Evolutionary conservation across 1,140 invertebrate species (phyloP).

Genomic region (Helicoverpa zea): DNA sequence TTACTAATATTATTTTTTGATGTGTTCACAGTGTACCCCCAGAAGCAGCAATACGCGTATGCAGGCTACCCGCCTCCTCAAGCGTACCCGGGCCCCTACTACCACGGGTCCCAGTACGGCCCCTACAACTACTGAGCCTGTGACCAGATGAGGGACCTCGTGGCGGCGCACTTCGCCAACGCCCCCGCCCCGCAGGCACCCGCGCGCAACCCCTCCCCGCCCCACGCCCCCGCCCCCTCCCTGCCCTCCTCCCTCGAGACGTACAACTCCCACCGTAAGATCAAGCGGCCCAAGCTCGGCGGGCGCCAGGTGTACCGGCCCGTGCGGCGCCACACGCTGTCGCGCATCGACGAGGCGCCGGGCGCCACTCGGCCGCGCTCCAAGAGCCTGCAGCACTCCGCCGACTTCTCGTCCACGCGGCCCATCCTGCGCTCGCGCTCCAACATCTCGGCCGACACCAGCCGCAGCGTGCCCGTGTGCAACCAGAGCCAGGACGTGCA

Average conservation of each 20-base stretch:
- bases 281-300: slow-evolving; percentile 71
- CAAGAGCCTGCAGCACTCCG: slow-evolving; percentile 74
- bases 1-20: slow-evolving; percentile 58
- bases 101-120: slow-evolving; percentile 97
- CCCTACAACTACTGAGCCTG: slow-evolving; percentile 94
- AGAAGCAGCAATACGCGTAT: slow-evolving; percentile 97
- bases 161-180: slow-evolving; percentile 77
- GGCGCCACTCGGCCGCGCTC: slow-evolving; percentile 66
- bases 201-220: slow-evolving; percentile 74
- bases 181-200: slow-evolving; percentile 80
- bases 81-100: slow-evolving; percentile 94
- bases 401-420: slow-evolving; percentile 75
- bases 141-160: slow-evolving; percentile 84
- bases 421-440: slow-evolving; percentile 72
- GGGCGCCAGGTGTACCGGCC: slow-evolving; percentile 77
- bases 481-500: slow-evolving; percentile 73
- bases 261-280: slow-evolving; percentile 77
- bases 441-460: slow-evolving; percentile 79
- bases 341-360: slow-evolving; percentile 81
- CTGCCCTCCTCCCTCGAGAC: slow-evolving; percentile 65
- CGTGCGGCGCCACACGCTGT: slow-evolving; percentile 75
- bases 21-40: slow-evolving; percentile 93
- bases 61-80: slow-evolving; percentile 93
- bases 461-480: slow-evolving; percentile 79
- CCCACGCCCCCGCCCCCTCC: slow-evolving; percentile 58